Conservation (phyloP, 2,888 invertebrate species). For the Xanthorhoe spadicearia region DNA sequence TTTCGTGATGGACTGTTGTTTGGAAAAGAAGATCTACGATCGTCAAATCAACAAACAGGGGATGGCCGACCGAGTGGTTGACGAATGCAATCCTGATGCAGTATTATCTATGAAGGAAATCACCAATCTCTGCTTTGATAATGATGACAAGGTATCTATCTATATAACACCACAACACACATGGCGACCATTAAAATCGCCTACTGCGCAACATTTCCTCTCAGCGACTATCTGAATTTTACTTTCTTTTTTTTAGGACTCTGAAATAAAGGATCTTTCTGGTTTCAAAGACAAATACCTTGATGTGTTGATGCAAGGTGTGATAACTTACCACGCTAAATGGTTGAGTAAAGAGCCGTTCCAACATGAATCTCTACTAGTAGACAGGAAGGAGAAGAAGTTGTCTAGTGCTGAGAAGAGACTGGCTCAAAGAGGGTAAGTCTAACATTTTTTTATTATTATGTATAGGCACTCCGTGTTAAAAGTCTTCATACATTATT, state of each 20-base stretch:
- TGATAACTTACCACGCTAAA: conserved; percentile 86
- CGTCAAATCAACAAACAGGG: conserved; percentile 99
- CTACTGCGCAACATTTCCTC: too few relatives aligned
- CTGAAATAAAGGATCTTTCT: conserved; percentile 90
- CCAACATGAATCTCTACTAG: conserved; percentile 96
- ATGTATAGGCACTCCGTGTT: too few relatives aligned
- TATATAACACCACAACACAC: too few relatives aligned
- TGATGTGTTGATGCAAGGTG: conserved; percentile 92
- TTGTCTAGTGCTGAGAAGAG: conserved; percentile 96
- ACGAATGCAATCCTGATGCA: conserved; percentile 98
- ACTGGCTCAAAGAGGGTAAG: conserved; percentile 91
- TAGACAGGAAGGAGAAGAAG: conserved; percentile 97
- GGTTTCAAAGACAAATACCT: conserved; percentile 89
- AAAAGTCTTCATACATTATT: too few relatives aligned
- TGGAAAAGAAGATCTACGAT: conserved; percentile 99
- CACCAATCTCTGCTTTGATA: conserved; percentile 95
- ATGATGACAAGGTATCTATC: conserved; percentile 87
- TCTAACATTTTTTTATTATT: too few relatives aligned
- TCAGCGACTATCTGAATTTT: background rate
- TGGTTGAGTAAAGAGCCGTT: conserved; percentile 93
- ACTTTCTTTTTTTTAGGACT: conserved; percentile 79
- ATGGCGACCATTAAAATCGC: too few relatives aligned
- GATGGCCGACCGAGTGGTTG: conserved; percentile 98
- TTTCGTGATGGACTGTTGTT: conserved; percentile 97
- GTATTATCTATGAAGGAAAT: conserved; percentile 95